Conservation (phyloP, 2,113 vertebrate genomes). For the Phylloscopus trochiloides region DNA sequence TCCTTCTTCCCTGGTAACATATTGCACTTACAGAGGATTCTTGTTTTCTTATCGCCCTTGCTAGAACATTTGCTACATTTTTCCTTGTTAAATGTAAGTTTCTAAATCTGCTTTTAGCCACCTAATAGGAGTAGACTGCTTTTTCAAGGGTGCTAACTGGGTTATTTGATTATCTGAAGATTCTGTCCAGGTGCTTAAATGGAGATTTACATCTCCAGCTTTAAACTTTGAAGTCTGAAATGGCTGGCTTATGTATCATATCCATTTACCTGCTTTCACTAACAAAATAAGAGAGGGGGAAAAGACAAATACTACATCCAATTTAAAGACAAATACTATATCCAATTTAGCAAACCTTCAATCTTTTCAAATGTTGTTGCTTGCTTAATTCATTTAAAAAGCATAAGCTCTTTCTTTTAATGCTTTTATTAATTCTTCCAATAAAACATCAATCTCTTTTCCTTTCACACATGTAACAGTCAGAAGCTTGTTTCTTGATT, state of each 20-base stretch:
- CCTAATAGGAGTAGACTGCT: not conserved
- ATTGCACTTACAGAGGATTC: not conserved
- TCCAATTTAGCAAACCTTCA: not conserved
- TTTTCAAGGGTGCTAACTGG: not conserved
- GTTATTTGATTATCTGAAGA: not conserved
- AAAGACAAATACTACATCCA: not conserved
- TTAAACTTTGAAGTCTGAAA: not conserved
- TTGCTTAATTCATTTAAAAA: conserved; percentile 24
- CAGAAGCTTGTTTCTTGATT: conserved; percentile 40
- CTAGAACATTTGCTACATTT: not conserved
- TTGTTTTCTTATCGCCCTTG: not conserved
- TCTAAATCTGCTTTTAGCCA: not conserved
- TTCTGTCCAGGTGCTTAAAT: not conserved
- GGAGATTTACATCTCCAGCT: not conserved
- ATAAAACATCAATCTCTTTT: conserved; percentile 2
- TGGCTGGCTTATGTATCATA: not conserved
- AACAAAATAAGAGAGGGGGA: rapidly evolving
- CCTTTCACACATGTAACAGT: conserved; percentile 14
- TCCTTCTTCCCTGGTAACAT: not conserved
- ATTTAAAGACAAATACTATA: not conserved
- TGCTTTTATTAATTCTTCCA: conserved; percentile 1
- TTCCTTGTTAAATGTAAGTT: not conserved
- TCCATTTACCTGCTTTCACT: not conserved
- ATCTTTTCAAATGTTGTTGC: not conserved
- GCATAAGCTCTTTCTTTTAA: conserved; percentile 5